A percentile compares a stretch with the other conserved stretches of the same genome.
Evolutionary conservation across 2,888 invertebrate genomes (phyloP).

Genomic region (Gryllus longicercus): DNA sequence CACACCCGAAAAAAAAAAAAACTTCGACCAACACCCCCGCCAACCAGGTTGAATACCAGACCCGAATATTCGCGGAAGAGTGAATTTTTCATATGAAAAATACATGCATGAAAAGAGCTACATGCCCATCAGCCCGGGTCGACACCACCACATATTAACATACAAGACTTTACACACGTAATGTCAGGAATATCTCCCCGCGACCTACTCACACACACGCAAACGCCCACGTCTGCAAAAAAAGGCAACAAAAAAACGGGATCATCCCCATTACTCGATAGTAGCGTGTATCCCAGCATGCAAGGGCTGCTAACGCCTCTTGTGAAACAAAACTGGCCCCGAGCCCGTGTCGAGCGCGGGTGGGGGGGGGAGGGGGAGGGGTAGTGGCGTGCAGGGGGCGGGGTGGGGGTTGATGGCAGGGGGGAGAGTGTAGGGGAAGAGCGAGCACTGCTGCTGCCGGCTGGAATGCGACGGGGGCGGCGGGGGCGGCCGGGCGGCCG

Average conservation of each 20-base stretch:
- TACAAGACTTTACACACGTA: neutral
- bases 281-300: neutral
- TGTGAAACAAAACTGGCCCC: constrained; percentile 19
- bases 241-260: neutral
- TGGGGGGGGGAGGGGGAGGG: too few relatives aligned
- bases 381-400: too few relatives aligned
- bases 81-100: constrained; percentile 3
- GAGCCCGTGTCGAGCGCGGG: too few relatives aligned
- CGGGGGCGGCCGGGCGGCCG: neutral
- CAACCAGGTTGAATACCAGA: too few relatives aligned
- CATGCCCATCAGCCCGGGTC: neutral
- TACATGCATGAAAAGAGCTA: neutral
- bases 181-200: neutral
- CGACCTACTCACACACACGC: neutral
- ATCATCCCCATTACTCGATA: neutral
- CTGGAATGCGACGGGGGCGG: constrained; percentile 11
- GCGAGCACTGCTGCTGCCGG: neutral
- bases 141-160: neutral
- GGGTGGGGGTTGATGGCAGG: neutral
- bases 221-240: neutral
- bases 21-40: too few relatives aligned
- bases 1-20: too few relatives aligned
- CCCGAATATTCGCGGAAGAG: too few relatives aligned
- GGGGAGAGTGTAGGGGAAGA: neutral
- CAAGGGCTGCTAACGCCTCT: constrained; percentile 4